Conservation (phyloP, 2,113 vertebrate species). For the Irena cyanogastra region DNA sequence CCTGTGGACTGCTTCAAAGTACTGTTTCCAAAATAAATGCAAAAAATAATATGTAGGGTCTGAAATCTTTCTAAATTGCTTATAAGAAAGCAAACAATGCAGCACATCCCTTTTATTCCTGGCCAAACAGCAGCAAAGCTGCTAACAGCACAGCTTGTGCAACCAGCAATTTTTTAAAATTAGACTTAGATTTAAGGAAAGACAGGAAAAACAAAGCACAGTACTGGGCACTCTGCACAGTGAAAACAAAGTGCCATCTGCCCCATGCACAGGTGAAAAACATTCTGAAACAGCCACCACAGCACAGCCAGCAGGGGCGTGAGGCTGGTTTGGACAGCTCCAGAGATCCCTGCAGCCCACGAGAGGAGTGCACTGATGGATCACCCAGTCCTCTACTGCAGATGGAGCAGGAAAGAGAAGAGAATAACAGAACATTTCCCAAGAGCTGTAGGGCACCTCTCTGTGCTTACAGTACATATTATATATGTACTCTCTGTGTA, state of each 20-base stretch:
- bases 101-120: background rate
- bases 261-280: background rate
- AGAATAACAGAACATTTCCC: background rate
- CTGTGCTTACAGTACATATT: too few relatives aligned
- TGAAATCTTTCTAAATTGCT: background rate
- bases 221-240: background rate
- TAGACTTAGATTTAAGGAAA: background rate
- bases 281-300: background rate
- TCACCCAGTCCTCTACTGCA: background rate
- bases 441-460: background rate
- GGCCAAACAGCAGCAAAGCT: background rate
- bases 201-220: background rate
- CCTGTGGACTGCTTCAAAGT: background rate
- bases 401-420: background rate
- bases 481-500: too few relatives aligned
- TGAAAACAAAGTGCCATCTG: background rate
- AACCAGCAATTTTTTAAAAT: background rate
- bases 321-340: background rate
- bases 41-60: background rate
- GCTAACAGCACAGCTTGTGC: background rate
- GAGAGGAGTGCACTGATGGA: background rate
- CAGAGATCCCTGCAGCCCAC: background rate
- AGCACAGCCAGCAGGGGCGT: rapidly evolving
- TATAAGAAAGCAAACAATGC: background rate
- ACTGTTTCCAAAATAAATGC: constrained; percentile 5